These are phyloP conservation scores for Rhinatrema bivittatum DNA, from an alignment of 2,797 vertebrate species.

Conservation along the genomic window DNA sequence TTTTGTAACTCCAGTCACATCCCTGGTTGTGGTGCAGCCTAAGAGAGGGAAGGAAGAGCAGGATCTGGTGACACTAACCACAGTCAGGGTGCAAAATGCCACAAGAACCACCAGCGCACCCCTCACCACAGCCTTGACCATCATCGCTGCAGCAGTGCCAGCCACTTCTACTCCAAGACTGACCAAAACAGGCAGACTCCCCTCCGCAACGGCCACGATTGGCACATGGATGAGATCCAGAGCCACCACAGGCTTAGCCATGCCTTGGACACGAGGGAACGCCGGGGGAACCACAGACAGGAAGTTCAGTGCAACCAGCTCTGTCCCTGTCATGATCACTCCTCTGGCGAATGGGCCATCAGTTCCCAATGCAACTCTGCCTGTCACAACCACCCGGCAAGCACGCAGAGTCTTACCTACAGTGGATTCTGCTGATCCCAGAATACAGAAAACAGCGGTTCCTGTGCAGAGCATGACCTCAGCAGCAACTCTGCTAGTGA, in stretches of 20 bases:
- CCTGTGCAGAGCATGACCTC: no score
- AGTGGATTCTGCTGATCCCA: no score
- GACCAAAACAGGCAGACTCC: not conserved
- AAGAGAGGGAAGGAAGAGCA: slow-evolving; percentile 48
- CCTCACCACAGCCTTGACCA: not conserved
- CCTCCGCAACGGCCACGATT: not conserved
- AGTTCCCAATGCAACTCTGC: not conserved
- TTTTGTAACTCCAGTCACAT: slow-evolving; percentile 77
- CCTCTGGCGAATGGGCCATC: not conserved
- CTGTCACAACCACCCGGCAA: not conserved
- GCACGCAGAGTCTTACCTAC: no score
- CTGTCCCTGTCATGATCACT: not conserved
- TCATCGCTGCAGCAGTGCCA: not conserved
- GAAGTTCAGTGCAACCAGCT: not conserved
- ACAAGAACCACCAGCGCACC: no score
- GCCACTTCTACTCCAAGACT: not conserved
- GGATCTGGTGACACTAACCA: not conserved
- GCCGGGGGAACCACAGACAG: not conserved
- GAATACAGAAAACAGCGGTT: no score
- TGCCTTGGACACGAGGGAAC: no score
- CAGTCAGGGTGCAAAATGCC: slow-evolving; percentile 13
- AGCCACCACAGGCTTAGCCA: not conserved
- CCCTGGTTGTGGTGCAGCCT: slow-evolving; percentile 70
- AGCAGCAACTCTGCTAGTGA: no score
- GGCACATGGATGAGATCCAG: not conserved